Base-by-base conservation (phyloP, 2,797 vertebrate species). In the Acanthiza pusilla region DNA sequence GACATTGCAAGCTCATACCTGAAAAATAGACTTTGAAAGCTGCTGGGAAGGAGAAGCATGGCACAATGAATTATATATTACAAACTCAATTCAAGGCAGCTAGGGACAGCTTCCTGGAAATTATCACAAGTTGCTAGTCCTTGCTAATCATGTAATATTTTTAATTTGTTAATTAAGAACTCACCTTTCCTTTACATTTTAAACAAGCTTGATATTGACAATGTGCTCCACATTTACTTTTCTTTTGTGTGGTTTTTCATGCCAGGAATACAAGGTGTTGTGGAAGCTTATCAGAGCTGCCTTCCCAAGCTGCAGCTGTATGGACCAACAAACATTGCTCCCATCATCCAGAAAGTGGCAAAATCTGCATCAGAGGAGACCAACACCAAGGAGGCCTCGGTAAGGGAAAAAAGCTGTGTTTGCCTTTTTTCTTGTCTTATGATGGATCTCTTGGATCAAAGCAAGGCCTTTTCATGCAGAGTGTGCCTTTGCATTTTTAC, bases 301-400 rank as follows among this genome's bases (percentile, higher is more conserved):
- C 99, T 99, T 61, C 99, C 99, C 7, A 99, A 99, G 96, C 98
- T 99, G 94, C 99, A 99, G 95, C 98, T 99, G 22, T 99, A 99
- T 0, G 99, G 99, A 15, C 99, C 99, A 6, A 99, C 99, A 75
- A 99, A 99, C 97, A 99, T 99, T 17, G 99, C 99, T 51, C 99
- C 99, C 76, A 99, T 99, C 97, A 99, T 99, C 94, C 99, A 99
- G 97, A 99, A 99, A 97, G 99, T 99, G 66, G 99, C 99, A 92
- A 99, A 99, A 66, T 99, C 99, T 11, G 99, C 99, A 17, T 99
- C 99, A 0, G 99, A 99, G 97, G 99, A 99, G 97, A 99, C 99
- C 94, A 99, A 99, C 97, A 99, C 99, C 86, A 99, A 99, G 97
- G 99, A 99, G 96, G 99, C 99, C 34, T 99, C 99, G 96, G 99